Evolutionary conservation across 2,113 vertebrate species (phyloP).

Genomic region (Rhagologus leucostigma): DNA sequence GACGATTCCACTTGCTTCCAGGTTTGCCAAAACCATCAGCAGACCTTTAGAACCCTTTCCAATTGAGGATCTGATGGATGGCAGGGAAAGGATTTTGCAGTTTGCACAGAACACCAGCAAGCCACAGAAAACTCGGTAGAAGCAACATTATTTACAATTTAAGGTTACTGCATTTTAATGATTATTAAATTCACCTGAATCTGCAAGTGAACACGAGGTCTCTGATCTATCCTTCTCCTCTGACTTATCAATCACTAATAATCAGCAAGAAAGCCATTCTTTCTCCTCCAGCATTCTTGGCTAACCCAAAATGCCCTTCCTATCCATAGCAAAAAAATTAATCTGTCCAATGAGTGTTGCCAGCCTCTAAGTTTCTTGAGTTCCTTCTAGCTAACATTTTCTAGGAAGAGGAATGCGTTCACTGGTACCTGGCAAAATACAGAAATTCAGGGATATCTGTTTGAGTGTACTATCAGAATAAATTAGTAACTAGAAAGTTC

Average conservation of each 20-base stretch:
- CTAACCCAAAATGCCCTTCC: background rate
- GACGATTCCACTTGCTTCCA: background rate
- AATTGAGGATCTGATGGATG: background rate
- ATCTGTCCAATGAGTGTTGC: background rate
- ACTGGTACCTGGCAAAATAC: background rate
- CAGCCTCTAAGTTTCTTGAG: background rate
- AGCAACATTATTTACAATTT: background rate
- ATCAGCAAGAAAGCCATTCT: background rate
- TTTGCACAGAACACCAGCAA: background rate
- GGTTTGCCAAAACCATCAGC: background rate
- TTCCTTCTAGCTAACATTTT: background rate
- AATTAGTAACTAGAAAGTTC: slow-evolving; percentile 8
- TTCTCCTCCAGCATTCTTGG: background rate
- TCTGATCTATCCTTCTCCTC: background rate
- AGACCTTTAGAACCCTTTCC: background rate
- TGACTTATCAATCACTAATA: background rate
- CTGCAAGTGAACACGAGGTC: background rate
- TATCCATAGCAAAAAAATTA: background rate
- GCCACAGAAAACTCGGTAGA: background rate
- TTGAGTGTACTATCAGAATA: background rate
- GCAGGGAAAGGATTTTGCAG: background rate
- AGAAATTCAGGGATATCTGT: background rate
- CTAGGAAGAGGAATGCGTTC: background rate
- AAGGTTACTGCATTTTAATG: background rate
- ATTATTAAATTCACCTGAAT: background rate